Evolutionary conservation across 2,888 invertebrate genomes (phyloP).

Genomic region (Loripinus fragilis): DNA sequence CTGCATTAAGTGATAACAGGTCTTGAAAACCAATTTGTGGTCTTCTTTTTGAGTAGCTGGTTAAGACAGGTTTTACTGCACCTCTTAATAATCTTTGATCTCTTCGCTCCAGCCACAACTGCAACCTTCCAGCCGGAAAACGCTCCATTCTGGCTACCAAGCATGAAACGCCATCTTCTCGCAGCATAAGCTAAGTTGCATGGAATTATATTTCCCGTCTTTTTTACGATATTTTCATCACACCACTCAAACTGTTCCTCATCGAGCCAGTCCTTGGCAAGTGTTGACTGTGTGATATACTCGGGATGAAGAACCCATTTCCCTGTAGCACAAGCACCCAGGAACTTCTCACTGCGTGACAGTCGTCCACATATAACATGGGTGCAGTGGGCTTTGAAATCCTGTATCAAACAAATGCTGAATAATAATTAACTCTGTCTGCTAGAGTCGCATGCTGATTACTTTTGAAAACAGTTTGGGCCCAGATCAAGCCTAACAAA

Average conservation of each 20-base stretch:
- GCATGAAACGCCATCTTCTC: slow-evolving; percentile 69
- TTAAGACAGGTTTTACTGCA: too few species aligned
- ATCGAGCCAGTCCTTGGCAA: slow-evolving; percentile 67
- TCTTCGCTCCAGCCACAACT: slow-evolving; percentile 67
- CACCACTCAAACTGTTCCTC: slow-evolving; percentile 76
- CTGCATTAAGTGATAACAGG: too few species aligned
- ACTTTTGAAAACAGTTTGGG: too few species aligned
- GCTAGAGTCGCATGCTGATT: too few species aligned
- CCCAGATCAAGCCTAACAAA: too few species aligned
- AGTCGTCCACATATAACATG: slow-evolving; percentile 75
- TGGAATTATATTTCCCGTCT: slow-evolving; percentile 14
- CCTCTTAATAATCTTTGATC: slow-evolving; percentile 71
- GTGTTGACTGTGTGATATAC: slow-evolving; percentile 67
- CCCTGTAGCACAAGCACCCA: slow-evolving; percentile 76
- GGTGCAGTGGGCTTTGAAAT: slow-evolving; percentile 68
- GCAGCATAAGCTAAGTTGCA: slow-evolving; percentile 65
- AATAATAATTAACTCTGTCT: not conserved
- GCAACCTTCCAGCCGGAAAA: slow-evolving; percentile 77
- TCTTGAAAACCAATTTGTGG: too few species aligned
- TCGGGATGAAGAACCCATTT: slow-evolving; percentile 75
- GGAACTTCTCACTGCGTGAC: slow-evolving; percentile 76
- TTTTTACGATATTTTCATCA: slow-evolving; percentile 36
- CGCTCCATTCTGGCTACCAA: slow-evolving; percentile 55
- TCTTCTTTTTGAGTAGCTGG: too few species aligned
- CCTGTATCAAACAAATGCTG: slow-evolving; percentile 48